phyloP scores from a whole-genome alignment of 1,140 invertebrate species.

The Nymphalis io region DNA sequence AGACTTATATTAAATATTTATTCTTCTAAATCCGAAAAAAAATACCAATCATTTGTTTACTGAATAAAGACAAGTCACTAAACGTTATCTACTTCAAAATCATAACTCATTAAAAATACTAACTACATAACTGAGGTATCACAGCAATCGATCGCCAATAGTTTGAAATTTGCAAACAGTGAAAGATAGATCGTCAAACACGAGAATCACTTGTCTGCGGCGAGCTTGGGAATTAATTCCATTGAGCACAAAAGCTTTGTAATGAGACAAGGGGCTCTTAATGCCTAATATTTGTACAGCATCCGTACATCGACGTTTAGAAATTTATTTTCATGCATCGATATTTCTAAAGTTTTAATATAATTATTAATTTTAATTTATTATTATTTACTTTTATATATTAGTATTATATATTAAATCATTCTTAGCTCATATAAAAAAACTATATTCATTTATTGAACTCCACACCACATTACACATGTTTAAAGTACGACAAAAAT shows the following conservation, averaged over 20 bases:
- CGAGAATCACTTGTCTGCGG: constrained; percentile 52
- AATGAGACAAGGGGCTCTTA: constrained; percentile 48
- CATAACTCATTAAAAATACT: background rate
- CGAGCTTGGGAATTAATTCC: constrained; percentile 65
- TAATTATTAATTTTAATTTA: background rate
- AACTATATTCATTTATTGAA: background rate
- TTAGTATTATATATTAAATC: too few species aligned
- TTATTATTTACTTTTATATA: background rate
- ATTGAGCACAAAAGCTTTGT: constrained; percentile 52
- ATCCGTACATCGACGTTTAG: background rate
- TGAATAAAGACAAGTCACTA: too few species aligned
- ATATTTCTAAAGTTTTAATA: background rate
- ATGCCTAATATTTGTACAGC: constrained; percentile 35
- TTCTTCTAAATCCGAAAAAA: too few species aligned
- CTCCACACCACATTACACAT: too few species aligned
- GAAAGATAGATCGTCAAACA: constrained; percentile 39
- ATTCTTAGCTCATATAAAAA: too few species aligned
- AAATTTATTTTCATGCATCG: background rate
- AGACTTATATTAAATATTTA: too few species aligned
- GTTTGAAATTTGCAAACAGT: constrained; percentile 27
- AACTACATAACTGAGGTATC: background rate
- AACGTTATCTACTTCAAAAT: background rate
- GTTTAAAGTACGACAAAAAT: too few species aligned
- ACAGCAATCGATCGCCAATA: constrained; percentile 33
- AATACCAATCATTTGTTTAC: too few species aligned